Evolutionary conservation across 2,113 vertebrate species (phyloP).

Genomic region (Cygnus buccinator): DNA sequence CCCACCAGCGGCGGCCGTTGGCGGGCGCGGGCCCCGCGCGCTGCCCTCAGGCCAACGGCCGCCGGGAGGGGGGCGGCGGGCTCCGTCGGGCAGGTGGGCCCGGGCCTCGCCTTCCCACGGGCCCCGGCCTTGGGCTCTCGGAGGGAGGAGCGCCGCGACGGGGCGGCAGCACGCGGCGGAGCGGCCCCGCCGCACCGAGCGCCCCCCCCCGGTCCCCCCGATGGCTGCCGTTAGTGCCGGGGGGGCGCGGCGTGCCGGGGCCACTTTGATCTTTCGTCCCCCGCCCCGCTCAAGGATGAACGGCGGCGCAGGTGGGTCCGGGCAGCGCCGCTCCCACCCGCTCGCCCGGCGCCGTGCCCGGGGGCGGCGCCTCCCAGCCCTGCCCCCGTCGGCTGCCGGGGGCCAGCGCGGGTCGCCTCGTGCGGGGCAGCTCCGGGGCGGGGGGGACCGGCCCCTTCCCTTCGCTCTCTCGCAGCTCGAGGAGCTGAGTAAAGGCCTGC

Average conservation of each 20-base stretch:
- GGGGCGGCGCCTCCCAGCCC: not conserved
- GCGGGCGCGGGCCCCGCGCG: not conserved
- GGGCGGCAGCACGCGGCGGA: not conserved
- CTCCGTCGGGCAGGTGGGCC: too few species aligned
- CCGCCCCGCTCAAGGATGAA: slow-evolving; percentile 37
- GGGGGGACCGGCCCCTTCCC: not conserved
- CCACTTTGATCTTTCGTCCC: slow-evolving; percentile 71
- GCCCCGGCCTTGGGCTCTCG: not conserved
- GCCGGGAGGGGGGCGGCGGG: too few species aligned
- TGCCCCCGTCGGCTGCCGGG: too few species aligned
- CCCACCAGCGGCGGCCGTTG: not conserved
- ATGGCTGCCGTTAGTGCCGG: not conserved
- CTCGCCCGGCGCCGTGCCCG: not conserved
- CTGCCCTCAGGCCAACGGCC: not conserved
- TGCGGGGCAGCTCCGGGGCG: not conserved
- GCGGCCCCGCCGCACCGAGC: not conserved
- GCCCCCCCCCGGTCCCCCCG: not conserved
- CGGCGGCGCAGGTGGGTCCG: slow-evolving; percentile 26
- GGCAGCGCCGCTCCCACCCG: not conserved
- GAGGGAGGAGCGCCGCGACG: not conserved
- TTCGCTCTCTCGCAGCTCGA: not conserved
- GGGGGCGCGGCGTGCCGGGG: not conserved
- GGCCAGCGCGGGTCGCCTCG: not conserved
- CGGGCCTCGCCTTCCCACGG: not conserved
- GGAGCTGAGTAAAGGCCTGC: not conserved